Conservation (phyloP, 2,888 invertebrate genomes). For the Drosophila monieri region DNA sequence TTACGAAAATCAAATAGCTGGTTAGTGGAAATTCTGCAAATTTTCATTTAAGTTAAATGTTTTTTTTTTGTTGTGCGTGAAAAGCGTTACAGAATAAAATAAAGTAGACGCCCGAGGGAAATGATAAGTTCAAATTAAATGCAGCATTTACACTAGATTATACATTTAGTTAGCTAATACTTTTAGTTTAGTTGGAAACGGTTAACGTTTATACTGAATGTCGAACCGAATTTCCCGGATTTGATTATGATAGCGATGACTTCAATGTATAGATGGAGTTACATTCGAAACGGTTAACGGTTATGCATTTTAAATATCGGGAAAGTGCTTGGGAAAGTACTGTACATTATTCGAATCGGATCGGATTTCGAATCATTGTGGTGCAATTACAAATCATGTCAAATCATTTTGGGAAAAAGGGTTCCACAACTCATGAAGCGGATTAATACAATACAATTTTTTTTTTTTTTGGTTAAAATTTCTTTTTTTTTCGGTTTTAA, state of each 20-base stretch:
- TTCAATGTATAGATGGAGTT: constrained; percentile 27
- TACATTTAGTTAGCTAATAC: constrained; percentile 68
- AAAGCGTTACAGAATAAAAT: constrained; percentile 57
- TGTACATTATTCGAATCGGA: constrained; percentile 47
- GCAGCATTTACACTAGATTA: constrained; percentile 71
- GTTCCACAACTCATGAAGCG: constrained; percentile 65
- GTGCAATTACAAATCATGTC: constrained; percentile 41
- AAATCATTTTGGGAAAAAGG: constrained; percentile 60
- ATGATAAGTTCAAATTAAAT: constrained; percentile 48
- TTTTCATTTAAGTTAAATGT: constrained; percentile 41
- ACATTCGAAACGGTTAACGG: constrained; percentile 19
- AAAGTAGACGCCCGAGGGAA: constrained; percentile 28
- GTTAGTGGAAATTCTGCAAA: constrained; percentile 58
- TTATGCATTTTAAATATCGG: constrained; percentile 22
- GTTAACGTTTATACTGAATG: constrained; percentile 47
- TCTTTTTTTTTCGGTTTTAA: constrained; percentile 51
- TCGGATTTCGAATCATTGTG: constrained; percentile 7
- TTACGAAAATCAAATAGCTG: constrained; percentile 49
- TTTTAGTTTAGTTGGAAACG: constrained; percentile 47
- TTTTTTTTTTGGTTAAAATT: constrained; percentile 41
- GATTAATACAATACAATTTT: constrained; percentile 51
- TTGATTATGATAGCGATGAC: constrained; percentile 32
- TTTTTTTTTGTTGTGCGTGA: constrained; percentile 46
- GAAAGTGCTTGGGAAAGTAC: constrained; percentile 31
- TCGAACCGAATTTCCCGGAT: constrained; percentile 67